Percentiles rank a stretch among this genome's conserved stretches.
phyloP scores from a whole-genome alignment of 1,140 invertebrate genomes.

The Delia radicum region DNA sequence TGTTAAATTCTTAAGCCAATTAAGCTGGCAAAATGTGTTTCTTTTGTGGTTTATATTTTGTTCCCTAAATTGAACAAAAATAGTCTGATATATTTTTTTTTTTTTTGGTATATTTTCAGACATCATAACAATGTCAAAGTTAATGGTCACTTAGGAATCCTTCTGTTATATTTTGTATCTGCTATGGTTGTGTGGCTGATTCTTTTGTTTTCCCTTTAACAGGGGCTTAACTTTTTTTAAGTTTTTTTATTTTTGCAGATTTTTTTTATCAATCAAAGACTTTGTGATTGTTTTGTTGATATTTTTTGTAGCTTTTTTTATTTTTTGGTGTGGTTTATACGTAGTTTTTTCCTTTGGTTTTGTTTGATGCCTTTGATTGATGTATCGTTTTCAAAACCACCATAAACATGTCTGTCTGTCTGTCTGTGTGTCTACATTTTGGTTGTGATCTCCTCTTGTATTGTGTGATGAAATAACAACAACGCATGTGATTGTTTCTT shows the following conservation, averaged over 20 bases:
- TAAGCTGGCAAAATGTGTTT: conserved; percentile 3
- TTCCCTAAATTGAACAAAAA: not conserved
- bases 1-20: conserved; percentile 6
- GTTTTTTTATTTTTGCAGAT: not conserved
- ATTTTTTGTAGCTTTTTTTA: not conserved
- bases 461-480: not conserved
- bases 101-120: not conserved
- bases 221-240: not conserved
- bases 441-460: not conserved
- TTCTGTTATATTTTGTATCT: not conserved
- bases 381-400: conserved; percentile 18
- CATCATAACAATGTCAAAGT: conserved; percentile 18
- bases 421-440: not conserved
- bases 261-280: conserved; percentile 10
- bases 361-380: conserved; percentile 11
- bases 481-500: not conserved
- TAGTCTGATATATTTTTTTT: not conserved
- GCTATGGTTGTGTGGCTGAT: not conserved
- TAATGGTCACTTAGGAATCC: conserved; percentile 3
- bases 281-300: not conserved
- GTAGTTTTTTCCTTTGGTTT: too few relatives aligned
- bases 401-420: conserved; percentile 16
- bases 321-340: not conserved
- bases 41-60: not conserved
- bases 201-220: not conserved